Evolutionary conservation across 2,113 vertebrate species (phyloP), one percentile per base, ranked within the genome.

Genomic region (Xiphorhynchus elegans): DNA sequence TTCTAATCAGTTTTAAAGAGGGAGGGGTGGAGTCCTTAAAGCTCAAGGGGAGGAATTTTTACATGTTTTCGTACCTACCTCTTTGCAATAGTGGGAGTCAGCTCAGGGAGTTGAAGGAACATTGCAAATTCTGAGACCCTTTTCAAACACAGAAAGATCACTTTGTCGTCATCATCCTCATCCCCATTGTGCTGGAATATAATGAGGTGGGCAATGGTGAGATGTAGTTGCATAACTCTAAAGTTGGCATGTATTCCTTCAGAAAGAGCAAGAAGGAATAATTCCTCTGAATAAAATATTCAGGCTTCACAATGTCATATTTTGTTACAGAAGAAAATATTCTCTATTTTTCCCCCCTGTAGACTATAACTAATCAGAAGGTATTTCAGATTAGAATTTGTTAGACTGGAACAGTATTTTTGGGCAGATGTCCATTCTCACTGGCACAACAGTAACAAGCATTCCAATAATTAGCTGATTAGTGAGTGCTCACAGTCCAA

Each of bases 271-370:
- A 81, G 33, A 39, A 59, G 75, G 31, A 78, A 17, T 75, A 69
- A 70, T 82, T 96, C 28, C 7, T 79, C 66, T 82, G 56, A 76
- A 75, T 23, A 47, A 74, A 93, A 56, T 69, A 26, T 26, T 80
- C 37, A 60, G 26, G 35, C 14, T 89, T 84, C 25, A 70, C 23
- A 81, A 62, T 78, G 47, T 29, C 4, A 1, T 81, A 21, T 74
- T 84, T 81, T 91, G 7, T 81, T 75, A 69, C 39, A 72, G 20
- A 72, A 74, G 21, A 29, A 72, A 42, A 31, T 78, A 53, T 73
- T 74, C 25, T 74, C 4, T 13, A 2, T 35, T 1, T 16, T 50
- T 2, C 1, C 0, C 6, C 4, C 24, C 18, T 40, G 6, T 76
- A 42, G 49, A 20, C 9, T 68, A 4, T 50, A 64, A 87, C 20